Evolutionary conservation across 2,113 vertebrate genomes (phyloP), one percentile per base, ranked within the genome.

Genomic region (Callithrix jacchus): DNA sequence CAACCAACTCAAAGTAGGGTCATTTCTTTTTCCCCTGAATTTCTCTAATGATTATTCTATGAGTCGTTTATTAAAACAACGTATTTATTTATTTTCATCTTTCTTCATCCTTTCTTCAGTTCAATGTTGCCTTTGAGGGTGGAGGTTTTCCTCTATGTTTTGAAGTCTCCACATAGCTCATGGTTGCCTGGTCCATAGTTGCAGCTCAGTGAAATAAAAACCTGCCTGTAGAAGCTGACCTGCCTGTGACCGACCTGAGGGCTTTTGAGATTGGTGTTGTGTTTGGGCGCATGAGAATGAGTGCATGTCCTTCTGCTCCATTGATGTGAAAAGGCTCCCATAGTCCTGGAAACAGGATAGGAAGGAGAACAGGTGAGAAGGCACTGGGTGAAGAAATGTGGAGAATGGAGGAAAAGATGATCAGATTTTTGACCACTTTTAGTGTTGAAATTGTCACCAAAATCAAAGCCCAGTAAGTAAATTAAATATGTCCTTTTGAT

Each of bases 371-470:
- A 32, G 37, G 14, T 37, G 14, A 11, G 9, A 56, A 82, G 76
- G 14, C 64, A 66, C 20, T 74, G 27, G 40, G 25, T 47, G 80
- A 77, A 95, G 27, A 4, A 66, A 61, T 23, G 6, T n/a, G 42
- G 45, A 18, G n/a, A 32, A 73, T 49, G 61, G 42, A 71, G 47
- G 27, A 80, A 81, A 77, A 21, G 47, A 68, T 42, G 42, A 17
- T 54, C 47, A 91, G 66, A 21, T n/a, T 52, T 61, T 17, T 9
- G 30, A 83, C 32, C 16, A 23, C 27, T 23, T 70, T 94, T 42
- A 89, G 61, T 84, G 47, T 40, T 92, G 87, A 93, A 93, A 71
- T 74, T 37, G 56, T 88, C 56, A 81, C 56, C 27, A 27, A 1
- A 32, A 77, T 8, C 70, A 73, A 91, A 71, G 35, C 37, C 32